Evolutionary conservation across 2,797 vertebrate genomes (phyloP).

Genomic region (Notolabrus celidotus): DNA sequence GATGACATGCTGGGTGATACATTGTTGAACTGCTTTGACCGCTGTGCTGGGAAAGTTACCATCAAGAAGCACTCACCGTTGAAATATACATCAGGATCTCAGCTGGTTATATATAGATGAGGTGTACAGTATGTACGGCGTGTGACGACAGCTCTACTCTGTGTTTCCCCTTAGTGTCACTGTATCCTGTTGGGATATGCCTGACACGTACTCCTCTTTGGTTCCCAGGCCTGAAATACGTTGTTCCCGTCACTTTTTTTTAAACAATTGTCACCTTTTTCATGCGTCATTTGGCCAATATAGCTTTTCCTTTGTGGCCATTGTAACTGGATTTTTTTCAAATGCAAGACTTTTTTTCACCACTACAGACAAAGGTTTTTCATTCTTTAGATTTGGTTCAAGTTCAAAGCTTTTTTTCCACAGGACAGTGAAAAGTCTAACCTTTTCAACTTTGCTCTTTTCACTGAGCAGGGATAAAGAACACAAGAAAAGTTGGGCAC

Average conservation of each 20-base stretch:
- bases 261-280: constrained; percentile 26
- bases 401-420: constrained; percentile 35
- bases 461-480: constrained; percentile 12
- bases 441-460: constrained; percentile 46
- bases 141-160: constrained; percentile 30
- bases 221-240: constrained; percentile 37
- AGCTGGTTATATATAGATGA: constrained; percentile 74
- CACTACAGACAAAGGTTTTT: not conserved
- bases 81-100: constrained; percentile 73
- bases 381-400: constrained; percentile 11
- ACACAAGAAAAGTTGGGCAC: too few relatives aligned
- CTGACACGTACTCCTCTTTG: constrained; percentile 56
- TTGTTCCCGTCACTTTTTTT: constrained; percentile 9
- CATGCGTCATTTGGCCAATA: constrained; percentile 21
- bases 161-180: constrained; percentile 44
- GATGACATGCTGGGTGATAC: constrained; percentile 72
- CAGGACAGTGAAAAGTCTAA: constrained; percentile 34
- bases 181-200: constrained; percentile 45
- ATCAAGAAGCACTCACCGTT: constrained; percentile 63
- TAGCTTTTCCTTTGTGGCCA: constrained; percentile 18
- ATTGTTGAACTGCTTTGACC: constrained; percentile 72
- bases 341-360: constrained; percentile 16
- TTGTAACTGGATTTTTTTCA: constrained; percentile 1
- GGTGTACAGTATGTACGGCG: constrained; percentile 43
- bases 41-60: constrained; percentile 69